Base-by-base conservation (phyloP, 2,888 invertebrate genomes). In the Lithophane semibrunnea region DNA sequence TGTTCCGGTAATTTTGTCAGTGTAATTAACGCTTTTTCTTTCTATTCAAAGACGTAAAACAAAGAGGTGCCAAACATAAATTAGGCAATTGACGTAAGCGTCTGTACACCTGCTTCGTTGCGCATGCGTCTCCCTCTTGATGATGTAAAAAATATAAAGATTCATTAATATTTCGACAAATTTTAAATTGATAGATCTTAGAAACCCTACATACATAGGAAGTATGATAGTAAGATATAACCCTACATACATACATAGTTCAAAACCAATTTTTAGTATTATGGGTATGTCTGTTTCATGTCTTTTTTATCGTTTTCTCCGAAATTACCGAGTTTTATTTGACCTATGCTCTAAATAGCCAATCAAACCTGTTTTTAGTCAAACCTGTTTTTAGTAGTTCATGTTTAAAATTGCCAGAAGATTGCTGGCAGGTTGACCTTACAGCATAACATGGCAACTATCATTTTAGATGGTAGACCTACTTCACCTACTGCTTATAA, bases 71-170 rank as follows among this genome's bases (percentile, higher is more conserved):
- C 12, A 63, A 5, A 13, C 2, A 54, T 64, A 78, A 13, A 64
- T 64, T 52, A 52, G 8, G 18, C 29, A n/a, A 13, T 76, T 75
- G 66, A 78, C 79, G 75, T 29, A 75, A 75, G 12, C 18, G 10
- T 24, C 44, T 47, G 44, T 24, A 18, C 10, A 18, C 10, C 12
- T 24, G 24, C 18, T 7, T 66, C 12, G 5, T 47, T 65, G 44
- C 10, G 24, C 4, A 24, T 44, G 10, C 65, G 65, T 18, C 65
- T 65, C n/a, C n/a, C 7, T 61, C 3, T 64, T 8, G 64, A n/a
- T 44, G 5, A 1, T 16, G 16, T 4, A 5, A 37, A 29, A 37
- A 37, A 37, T 37, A 37, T 37, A 37, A 37, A 29, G 29, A 29
- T 29, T 1, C 29, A 29, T 29, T 29, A 24, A 47, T 47, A 47